Base-by-base conservation (phyloP, 2,888 invertebrate species). In the Meandrusa payeni region DNA sequence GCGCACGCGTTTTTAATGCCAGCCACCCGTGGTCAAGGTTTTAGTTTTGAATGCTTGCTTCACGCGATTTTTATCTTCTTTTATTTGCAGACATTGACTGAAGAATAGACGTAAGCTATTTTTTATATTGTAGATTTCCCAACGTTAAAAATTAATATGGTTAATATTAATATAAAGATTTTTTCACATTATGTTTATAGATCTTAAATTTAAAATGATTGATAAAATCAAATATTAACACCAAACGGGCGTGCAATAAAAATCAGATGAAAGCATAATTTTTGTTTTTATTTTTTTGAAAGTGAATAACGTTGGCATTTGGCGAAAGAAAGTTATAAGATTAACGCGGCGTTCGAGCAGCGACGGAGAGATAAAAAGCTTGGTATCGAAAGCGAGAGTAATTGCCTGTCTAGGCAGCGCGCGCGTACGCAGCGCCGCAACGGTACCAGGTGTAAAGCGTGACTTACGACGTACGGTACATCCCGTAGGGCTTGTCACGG, bases 11-110 rank as follows among this genome's bases (percentile, higher is more conserved):
- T 55, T 70, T 77, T 85, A 83, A 85, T 85, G 85, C 83, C 86
- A 83, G 80, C 64, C 61, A 60, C 56, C 69, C 76, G 82, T 85
- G 86, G 86, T 86, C 86, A 87, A 86, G 87, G 86, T 81, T 81
- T 73, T 58, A 58, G 59, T 62, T 80, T 79, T 69, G 64, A 72
- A 63, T 64, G 73, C 70, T 74, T 74, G 73, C 72, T 69, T 75
- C 73, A 70, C 64, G 55, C 57, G 69, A 75, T 43, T 69, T n/a
- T 63, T 69, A 67, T 69, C 68, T 70, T 63, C 53, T 59, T 57
- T 64, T 60, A 59, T 39, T 41, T 42, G 22, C 33, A 17, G 60
- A 58, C 59, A 46, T 55, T 65, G 61, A 69, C 64, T 59, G 64
- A 63, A 60, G 57, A 55, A 39, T 0, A 1, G 26, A 7, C 20